Percentiles rank a stretch among this genome's conserved stretches.
These are phyloP conservation scores for Chaetura pelagica DNA, from an alignment of 2,113 vertebrate genomes.

Conservation along the genomic window DNA sequence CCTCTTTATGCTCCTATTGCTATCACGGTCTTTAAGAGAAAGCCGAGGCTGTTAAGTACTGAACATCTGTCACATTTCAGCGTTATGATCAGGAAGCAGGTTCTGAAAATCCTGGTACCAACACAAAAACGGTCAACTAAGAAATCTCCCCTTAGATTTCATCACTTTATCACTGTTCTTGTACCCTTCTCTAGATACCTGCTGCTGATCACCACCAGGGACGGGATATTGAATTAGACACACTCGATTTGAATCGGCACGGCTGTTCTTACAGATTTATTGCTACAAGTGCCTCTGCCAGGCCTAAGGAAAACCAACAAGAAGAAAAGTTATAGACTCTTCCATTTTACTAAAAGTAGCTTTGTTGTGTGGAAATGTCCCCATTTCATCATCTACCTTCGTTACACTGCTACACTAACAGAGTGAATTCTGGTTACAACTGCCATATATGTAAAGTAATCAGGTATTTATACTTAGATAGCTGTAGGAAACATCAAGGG, in stretches of 20 bases:
- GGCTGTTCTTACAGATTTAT: slow-evolving; percentile 1
- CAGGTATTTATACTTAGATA: background rate
- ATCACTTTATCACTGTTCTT: background rate
- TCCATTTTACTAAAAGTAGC: background rate
- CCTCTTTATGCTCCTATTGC: background rate
- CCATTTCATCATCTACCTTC: background rate
- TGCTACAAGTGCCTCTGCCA: background rate
- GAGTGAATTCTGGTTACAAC: background rate
- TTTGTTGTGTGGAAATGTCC: background rate
- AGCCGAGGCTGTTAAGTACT: background rate
- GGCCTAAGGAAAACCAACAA: background rate
- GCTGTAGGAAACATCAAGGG: background rate
- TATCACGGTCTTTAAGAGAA: background rate
- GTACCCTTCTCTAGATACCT: background rate
- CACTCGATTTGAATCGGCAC: background rate
- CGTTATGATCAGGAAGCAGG: background rate
- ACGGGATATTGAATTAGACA: slow-evolving; percentile 8
- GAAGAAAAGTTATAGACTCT: background rate
- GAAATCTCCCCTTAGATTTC: background rate
- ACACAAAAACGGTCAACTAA: background rate
- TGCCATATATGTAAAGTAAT: background rate
- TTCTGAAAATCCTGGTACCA: background rate
- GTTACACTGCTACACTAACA: background rate
- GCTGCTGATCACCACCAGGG: background rate
- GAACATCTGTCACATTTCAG: background rate